phyloP scores from a whole-genome alignment of 1,140 invertebrate genomes.

The Brachystomella parvula region DNA sequence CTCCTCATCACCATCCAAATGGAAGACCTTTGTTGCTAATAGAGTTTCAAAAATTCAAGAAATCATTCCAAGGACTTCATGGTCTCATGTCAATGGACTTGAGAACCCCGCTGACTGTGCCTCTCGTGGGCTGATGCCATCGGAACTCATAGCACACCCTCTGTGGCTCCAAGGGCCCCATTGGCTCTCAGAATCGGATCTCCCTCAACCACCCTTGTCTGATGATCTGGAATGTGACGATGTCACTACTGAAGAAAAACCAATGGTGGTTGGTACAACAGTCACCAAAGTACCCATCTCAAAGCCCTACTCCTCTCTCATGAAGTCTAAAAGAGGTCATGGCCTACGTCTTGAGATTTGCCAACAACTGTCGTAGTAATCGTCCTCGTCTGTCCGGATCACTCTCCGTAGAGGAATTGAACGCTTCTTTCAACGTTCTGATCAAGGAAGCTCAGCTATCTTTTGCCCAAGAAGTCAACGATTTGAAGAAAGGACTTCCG shows the following conservation, averaged over 20 bases:
- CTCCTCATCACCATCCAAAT: constrained; percentile 31
- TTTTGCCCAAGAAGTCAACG: not conserved
- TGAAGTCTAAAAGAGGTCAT: not conserved
- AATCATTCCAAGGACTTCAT: not conserved
- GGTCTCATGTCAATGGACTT: constrained; percentile 1
- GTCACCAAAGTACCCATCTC: not conserved
- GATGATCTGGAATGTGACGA: not conserved
- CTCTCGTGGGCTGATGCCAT: constrained; percentile 17
- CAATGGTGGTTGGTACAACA: not conserved
- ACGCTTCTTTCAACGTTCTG: not conserved
- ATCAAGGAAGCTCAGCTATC: not conserved
- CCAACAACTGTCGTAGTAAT: not conserved
- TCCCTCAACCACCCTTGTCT: not conserved
- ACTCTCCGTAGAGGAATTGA: not conserved
- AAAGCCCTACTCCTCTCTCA: not conserved
- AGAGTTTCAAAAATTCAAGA: constrained; percentile 40
- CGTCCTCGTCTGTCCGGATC: not conserved
- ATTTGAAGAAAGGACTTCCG: not conserved
- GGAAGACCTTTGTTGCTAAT: constrained; percentile 44
- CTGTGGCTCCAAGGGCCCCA: constrained; percentile 1
- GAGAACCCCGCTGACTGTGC: constrained; percentile 14
- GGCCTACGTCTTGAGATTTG: not conserved
- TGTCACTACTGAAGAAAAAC: not conserved
- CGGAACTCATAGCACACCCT: not conserved
- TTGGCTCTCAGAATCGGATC: not conserved